These are phyloP conservation scores for Drosophila kohkoa DNA, from an alignment of 1,140 invertebrate genomes.

Conservation along the genomic window DNA sequence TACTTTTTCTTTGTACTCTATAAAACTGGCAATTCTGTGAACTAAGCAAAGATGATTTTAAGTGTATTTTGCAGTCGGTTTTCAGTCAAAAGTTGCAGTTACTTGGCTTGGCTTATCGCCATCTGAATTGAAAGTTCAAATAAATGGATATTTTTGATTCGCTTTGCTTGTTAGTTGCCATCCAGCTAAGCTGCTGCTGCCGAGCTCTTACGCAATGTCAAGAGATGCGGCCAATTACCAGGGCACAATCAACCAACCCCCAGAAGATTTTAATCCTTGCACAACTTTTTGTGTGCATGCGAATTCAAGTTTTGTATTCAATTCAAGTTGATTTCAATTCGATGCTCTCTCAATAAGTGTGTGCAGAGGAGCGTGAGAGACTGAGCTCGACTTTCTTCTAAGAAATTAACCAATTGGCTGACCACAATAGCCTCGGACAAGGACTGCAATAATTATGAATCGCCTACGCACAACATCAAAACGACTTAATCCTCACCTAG, in stretches of 20 bases:
- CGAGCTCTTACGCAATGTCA: constrained; percentile 38
- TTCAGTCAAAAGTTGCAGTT: constrained; percentile 1
- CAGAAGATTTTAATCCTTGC: constrained; percentile 39
- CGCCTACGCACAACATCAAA: constrained; percentile 70
- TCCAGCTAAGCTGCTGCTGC: constrained; percentile 32
- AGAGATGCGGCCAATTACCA: constrained; percentile 43
- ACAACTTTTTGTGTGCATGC: constrained; percentile 52
- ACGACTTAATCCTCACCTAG: constrained; percentile 72
- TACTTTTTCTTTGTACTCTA: too few species aligned
- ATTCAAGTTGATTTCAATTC: constrained; percentile 19
- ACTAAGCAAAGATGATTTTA: neutral
- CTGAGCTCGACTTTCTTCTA: constrained; percentile 65
- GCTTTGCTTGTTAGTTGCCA: constrained; percentile 30
- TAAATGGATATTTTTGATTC: constrained; percentile 50
- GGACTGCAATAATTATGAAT: constrained; percentile 55
- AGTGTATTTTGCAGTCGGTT: constrained; percentile 18
- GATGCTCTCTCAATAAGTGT: neutral
- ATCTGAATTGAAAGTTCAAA: constrained; percentile 57
- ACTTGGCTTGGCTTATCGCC: constrained; percentile 46
- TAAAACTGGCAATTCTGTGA: too few species aligned
- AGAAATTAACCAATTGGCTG: constrained; percentile 82
- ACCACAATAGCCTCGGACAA: constrained; percentile 67
- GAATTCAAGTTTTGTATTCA: constrained; percentile 20
- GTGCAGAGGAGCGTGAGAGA: constrained; percentile 3
- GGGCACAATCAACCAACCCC: constrained; percentile 11